Percentiles rank a stretch among this genome's conserved stretches.
Conservation (phyloP, 2,113 vertebrate species). For the Montifringilla adamsi region DNA sequence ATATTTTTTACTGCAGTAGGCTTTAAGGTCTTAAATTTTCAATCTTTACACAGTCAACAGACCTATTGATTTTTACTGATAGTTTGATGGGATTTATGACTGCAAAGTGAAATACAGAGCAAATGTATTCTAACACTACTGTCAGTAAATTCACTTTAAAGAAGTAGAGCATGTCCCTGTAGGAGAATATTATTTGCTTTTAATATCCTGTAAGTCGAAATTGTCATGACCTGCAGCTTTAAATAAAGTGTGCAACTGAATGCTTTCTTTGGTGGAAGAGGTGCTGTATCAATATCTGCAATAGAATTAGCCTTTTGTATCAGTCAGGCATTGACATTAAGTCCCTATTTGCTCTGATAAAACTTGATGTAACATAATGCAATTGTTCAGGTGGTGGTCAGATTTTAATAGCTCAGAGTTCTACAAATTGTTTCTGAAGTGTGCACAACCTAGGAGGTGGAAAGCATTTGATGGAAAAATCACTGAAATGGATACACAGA, state of each 20-base stretch:
- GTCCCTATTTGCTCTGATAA: background rate
- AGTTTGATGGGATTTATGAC: constrained; percentile 15
- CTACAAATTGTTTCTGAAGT: constrained; percentile 74
- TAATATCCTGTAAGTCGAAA: background rate
- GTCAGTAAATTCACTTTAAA: background rate
- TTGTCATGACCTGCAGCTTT: background rate
- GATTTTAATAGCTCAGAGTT: background rate
- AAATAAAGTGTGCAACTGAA: background rate
- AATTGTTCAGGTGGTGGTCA: background rate
- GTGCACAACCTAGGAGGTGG: constrained; percentile 82
- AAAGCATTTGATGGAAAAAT: constrained; percentile 73
- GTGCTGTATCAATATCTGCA: background rate
- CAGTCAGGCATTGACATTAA: background rate
- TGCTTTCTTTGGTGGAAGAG: background rate
- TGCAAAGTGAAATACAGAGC: background rate
- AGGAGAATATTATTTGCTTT: constrained; percentile 15
- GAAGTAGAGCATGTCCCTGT: background rate
- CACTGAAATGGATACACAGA: constrained; percentile 84
- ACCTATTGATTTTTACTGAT: constrained; percentile 17
- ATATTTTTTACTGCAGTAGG: background rate
- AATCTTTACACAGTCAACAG: background rate
- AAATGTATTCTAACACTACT: background rate
- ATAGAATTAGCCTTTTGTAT: background rate
- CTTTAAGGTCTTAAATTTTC: background rate
- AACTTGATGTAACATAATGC: background rate